Evolutionary conservation across 1,140 invertebrate species (phyloP).

Genomic region (Reticulitermes speratus): DNA sequence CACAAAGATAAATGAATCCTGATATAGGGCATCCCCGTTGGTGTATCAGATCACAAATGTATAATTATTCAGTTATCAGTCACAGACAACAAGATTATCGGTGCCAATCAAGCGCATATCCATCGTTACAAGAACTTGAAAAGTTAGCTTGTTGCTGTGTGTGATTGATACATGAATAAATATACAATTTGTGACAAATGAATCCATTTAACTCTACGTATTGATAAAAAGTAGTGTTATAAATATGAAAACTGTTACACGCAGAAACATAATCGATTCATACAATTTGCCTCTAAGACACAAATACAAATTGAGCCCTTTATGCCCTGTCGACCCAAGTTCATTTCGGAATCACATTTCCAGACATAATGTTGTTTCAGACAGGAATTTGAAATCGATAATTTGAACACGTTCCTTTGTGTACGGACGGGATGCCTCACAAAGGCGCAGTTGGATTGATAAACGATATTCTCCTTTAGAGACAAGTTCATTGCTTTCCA

Average conservation of each 20-base stretch:
- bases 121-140: too few species aligned
- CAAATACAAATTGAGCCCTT: background rate
- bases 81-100: too few species aligned
- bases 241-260: background rate
- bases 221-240: too few species aligned
- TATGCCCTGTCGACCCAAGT: background rate
- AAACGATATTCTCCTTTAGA: background rate
- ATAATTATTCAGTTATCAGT: too few species aligned
- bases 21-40: too few species aligned
- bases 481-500: conserved; percentile 2
- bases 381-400: conserved; percentile 13
- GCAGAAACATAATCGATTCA: background rate
- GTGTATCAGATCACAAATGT: too few species aligned
- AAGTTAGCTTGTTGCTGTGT: too few species aligned
- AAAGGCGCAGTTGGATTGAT: background rate
- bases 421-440: background rate
- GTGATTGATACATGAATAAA: too few species aligned
- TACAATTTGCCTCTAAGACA: background rate
- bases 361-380: background rate
- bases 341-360: background rate
- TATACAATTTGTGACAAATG: too few species aligned
- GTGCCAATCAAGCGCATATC: too few species aligned
- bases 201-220: too few species aligned
- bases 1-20: too few species aligned
- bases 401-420: background rate